Conservation (phyloP, 2,888 invertebrate genomes). For the Melieria picta region DNA sequence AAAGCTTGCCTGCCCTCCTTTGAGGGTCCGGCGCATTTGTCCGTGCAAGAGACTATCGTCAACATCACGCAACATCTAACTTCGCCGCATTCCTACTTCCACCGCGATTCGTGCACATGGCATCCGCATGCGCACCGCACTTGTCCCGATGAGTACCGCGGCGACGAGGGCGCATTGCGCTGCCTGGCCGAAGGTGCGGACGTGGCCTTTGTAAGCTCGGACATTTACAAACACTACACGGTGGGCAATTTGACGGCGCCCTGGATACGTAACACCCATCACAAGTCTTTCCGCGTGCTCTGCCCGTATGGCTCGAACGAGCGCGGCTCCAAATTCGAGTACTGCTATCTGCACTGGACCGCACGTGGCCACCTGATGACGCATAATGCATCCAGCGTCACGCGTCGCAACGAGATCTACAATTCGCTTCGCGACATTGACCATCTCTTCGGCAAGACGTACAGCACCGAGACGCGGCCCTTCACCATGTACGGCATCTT, state of each 20-base stretch:
- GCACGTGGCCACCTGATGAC: constrained; percentile 76
- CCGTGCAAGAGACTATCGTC: constrained; percentile 68
- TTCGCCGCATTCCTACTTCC: constrained; percentile 69
- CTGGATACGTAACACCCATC: constrained; percentile 63
- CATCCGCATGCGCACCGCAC: constrained; percentile 57
- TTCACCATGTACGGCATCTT: constrained; percentile 78
- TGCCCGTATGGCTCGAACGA: constrained; percentile 68
- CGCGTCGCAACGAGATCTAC: constrained; percentile 75
- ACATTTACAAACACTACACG: constrained; percentile 71
- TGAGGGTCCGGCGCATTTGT: constrained; percentile 77
- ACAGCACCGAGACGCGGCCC: constrained; percentile 70
- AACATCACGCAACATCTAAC: constrained; percentile 61
- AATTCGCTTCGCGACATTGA: constrained; percentile 78
- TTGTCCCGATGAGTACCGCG: constrained; percentile 65
- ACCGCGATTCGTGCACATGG: constrained; percentile 74
- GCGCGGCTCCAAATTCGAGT: constrained; percentile 56
- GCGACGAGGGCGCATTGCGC: constrained; percentile 73
- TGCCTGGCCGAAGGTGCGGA: constrained; percentile 78
- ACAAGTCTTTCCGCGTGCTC: constrained; percentile 68
- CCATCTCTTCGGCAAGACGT: constrained; percentile 75
- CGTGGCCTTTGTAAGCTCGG: constrained; percentile 80
- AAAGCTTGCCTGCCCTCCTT: constrained; percentile 84
- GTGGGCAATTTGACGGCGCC: constrained; percentile 68
- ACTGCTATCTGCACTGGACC: constrained; percentile 76
- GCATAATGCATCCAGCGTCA: constrained; percentile 67